Conservation (phyloP, 2,113 vertebrate genomes). For the Tachycineta bicolor region DNA sequence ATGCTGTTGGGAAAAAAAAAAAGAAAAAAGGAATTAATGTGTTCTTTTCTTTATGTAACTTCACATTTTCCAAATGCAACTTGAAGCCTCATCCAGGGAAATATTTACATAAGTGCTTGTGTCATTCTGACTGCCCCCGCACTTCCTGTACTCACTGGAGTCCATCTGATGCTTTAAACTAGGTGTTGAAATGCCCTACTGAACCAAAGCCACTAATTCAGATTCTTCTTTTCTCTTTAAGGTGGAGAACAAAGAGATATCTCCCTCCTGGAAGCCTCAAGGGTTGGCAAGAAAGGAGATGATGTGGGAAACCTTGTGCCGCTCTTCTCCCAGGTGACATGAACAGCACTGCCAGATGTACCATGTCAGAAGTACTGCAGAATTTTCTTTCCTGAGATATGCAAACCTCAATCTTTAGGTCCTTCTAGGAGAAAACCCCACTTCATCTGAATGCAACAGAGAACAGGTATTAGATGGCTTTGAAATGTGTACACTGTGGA, state of each 20-base stretch:
- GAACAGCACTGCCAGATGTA: background rate
- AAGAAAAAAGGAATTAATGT: background rate
- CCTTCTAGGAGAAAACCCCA: background rate
- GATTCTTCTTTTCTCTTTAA: background rate
- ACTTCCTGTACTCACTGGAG: background rate
- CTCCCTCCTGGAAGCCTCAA: background rate
- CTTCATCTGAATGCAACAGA: background rate
- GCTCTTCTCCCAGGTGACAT: background rate
- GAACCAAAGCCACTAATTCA: background rate
- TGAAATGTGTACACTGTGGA: background rate
- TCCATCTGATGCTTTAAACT: background rate
- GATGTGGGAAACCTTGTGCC: background rate
- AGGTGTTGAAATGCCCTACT: background rate
- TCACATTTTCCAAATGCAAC: background rate
- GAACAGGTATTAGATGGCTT: background rate
- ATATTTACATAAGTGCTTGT: background rate
- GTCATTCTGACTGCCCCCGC: background rate
- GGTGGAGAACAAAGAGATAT: background rate
- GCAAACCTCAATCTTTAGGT: background rate
- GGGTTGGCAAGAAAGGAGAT: background rate
- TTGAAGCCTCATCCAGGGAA: background rate
- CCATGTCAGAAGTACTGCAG: background rate
- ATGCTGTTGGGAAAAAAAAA: background rate
- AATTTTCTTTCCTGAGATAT: rapidly evolving
- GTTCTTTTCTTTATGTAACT: background rate